phyloP scores from a whole-genome alignment of 2,797 vertebrate species.

The Glyptemys insculpta region DNA sequence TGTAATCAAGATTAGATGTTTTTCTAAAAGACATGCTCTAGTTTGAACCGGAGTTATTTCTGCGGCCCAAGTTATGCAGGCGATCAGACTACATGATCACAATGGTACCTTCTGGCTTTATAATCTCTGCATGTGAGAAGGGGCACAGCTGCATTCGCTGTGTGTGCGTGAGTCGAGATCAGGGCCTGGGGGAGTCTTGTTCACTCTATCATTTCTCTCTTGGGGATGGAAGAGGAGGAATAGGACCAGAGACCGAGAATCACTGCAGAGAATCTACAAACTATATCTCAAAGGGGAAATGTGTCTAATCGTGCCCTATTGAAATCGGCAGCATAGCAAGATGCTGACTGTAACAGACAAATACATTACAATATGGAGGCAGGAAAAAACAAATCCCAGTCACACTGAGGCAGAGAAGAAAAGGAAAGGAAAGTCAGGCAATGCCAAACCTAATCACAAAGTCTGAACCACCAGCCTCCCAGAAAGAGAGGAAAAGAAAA shows the following conservation, averaged over 20 bases:
- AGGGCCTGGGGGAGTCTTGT: fast-evolving
- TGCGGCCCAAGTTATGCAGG: neutral
- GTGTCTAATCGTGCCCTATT: constrained; percentile 40
- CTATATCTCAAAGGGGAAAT: constrained; percentile 2
- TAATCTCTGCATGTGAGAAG: neutral
- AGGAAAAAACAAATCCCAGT: constrained; percentile 66
- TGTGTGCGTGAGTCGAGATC: neutral
- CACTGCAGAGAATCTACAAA: neutral
- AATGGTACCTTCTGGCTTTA: neutral
- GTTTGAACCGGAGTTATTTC: neutral
- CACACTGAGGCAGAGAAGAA: constrained; percentile 56
- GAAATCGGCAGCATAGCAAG: constrained; percentile 54
- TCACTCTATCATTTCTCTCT: fast-evolving
- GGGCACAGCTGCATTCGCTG: neutral
- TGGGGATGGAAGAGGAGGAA: neutral
- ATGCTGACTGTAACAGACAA: constrained; percentile 69
- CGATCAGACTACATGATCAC: neutral
- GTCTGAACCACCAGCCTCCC: constrained; percentile 13
- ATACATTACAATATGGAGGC: constrained; percentile 38
- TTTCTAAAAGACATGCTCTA: neutral
- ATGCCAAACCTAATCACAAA: constrained; percentile 67
- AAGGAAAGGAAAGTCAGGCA: constrained; percentile 53
- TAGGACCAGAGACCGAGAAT: neutral
- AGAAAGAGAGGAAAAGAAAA: constrained; percentile 69
- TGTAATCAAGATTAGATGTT: neutral